phyloP scores from a whole-genome alignment of 2,113 vertebrate genomes.

The Microcebus lehilahytsara region DNA sequence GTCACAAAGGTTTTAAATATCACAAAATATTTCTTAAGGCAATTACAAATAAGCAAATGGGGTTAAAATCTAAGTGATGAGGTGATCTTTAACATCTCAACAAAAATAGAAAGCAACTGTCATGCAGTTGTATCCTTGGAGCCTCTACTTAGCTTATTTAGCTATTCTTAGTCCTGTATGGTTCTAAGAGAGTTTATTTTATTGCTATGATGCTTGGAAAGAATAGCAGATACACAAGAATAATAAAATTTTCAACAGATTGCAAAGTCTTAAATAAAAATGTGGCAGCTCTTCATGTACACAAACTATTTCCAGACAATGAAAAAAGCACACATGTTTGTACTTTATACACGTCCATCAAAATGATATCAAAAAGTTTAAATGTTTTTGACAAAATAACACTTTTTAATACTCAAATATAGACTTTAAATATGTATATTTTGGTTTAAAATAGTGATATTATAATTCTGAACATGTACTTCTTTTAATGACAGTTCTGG shows the following conservation, averaged over 20 bases:
- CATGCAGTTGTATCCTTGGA: not conserved
- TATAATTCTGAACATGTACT: not conserved
- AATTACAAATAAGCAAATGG: not conserved
- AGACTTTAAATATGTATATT: not conserved
- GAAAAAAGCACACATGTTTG: not conserved
- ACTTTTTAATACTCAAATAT: constrained; percentile 14
- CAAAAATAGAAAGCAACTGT: not conserved
- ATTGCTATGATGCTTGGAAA: not conserved
- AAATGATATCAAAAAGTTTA: too few relatives aligned
- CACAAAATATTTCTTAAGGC: not conserved
- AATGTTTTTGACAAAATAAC: not conserved
- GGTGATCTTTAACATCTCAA: not conserved
- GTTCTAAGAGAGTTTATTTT: not conserved
- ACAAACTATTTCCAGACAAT: not conserved
- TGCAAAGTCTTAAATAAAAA: constrained; percentile 2
- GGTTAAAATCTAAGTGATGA: not conserved
- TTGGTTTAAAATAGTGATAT: not conserved
- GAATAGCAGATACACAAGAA: not conserved
- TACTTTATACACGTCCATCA: not conserved
- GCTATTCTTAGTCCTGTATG: not conserved
- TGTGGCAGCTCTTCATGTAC: not conserved
- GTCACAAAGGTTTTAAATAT: not conserved
- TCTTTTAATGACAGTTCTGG: not conserved
- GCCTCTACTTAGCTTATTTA: not conserved
- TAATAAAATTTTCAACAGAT: constrained; percentile 9